These are phyloP conservation scores for Nettapus auritus DNA, from an alignment of 2,113 vertebrate genomes.

Conservation along the genomic window DNA sequence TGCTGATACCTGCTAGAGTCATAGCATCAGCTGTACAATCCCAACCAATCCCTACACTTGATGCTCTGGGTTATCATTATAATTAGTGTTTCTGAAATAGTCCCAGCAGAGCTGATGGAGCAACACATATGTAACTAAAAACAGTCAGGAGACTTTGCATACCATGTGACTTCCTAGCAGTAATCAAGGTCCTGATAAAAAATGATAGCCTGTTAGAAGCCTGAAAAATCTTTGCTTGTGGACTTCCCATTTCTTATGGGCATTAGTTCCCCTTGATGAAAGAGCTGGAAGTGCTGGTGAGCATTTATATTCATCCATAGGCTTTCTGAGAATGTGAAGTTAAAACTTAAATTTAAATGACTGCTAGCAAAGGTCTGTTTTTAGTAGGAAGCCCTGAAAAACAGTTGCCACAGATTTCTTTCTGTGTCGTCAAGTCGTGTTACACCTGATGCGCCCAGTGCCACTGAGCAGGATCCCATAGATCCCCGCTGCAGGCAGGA, in stretches of 20 bases:
- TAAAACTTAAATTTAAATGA: neutral
- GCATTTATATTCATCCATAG: neutral
- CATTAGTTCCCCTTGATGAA: neutral
- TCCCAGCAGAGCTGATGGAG: neutral
- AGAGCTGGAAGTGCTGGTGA: neutral
- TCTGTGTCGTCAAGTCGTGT: accelerated
- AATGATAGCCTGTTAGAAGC: neutral
- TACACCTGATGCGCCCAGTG: neutral
- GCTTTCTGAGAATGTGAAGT: neutral
- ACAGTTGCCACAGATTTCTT: neutral
- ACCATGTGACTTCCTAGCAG: neutral
- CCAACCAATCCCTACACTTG: neutral
- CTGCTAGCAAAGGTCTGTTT: neutral
- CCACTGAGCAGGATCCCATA: neutral
- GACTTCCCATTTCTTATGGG: neutral
- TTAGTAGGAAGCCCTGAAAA: neutral
- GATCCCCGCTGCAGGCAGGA: neutral
- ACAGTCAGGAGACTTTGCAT: neutral
- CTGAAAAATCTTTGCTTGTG: neutral
- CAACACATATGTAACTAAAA: neutral
- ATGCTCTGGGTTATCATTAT: neutral
- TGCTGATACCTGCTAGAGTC: neutral
- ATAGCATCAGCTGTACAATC: neutral
- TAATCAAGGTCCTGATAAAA: neutral
- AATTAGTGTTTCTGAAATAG: neutral